These are phyloP conservation scores for Lasioglossum malachurum DNA, from an alignment of 2,888 invertebrate species.

Conservation along the genomic window DNA sequence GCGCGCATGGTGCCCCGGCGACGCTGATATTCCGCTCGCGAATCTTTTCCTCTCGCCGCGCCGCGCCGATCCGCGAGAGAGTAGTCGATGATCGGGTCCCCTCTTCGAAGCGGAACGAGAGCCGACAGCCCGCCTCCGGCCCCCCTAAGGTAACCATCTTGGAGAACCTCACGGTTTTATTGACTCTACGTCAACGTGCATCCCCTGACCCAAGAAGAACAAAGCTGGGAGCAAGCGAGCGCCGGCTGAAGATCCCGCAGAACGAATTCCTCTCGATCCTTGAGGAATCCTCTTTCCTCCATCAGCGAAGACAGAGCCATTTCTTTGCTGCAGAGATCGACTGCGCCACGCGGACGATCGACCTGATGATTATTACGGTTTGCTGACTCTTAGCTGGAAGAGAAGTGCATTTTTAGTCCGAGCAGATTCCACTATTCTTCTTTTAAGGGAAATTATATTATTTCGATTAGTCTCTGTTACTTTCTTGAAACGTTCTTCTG, in stretches of 20 bases:
- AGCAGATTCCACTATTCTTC: background rate
- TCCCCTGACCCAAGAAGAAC: background rate
- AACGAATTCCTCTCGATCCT: background rate
- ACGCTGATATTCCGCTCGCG: background rate
- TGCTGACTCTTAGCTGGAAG: background rate
- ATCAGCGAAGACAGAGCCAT: background rate
- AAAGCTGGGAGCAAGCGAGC: background rate
- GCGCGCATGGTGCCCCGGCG: background rate
- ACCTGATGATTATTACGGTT: background rate
- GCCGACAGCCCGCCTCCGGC: background rate
- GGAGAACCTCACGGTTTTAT: constrained; percentile 4
- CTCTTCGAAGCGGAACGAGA: background rate
- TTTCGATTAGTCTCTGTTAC: background rate
- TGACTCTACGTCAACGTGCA: constrained; percentile 1
- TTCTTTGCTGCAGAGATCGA: background rate
- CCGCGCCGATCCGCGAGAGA: background rate
- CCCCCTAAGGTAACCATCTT: background rate
- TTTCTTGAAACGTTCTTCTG: background rate
- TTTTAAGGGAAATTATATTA: background rate
- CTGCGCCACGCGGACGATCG: background rate
- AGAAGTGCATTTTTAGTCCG: background rate
- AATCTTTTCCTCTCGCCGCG: background rate
- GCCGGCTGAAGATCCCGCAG: background rate
- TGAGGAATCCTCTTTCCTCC: constrained; percentile 2
- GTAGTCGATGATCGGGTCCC: background rate